Percentiles rank a stretch among this genome's conserved stretches.
Conservation (phyloP, 2,888 invertebrate genomes). For the Spatulosminthurus flaviceps region DNA sequence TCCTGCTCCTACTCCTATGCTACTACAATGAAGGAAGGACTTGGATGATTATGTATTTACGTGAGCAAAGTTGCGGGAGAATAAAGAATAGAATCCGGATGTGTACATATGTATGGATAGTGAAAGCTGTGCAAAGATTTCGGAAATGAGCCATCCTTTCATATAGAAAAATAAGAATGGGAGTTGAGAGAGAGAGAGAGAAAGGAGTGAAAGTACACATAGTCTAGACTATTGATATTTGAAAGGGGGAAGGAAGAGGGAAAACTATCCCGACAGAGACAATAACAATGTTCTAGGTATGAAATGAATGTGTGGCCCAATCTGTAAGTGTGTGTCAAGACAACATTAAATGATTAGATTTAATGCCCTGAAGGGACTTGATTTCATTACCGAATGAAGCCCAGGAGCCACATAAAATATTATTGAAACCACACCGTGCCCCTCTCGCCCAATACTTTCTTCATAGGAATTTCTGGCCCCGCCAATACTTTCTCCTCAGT, state of each 20-base stretch:
- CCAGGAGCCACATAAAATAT: slow-evolving; percentile 53
- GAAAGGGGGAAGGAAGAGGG: slow-evolving; percentile 19
- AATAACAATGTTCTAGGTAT: slow-evolving; percentile 14
- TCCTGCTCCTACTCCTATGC: too few relatives aligned
- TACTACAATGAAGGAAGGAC: too few relatives aligned
- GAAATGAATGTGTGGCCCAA: slow-evolving; percentile 39
- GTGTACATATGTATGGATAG: too few relatives aligned
- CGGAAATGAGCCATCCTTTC: too few relatives aligned
- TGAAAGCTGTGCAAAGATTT: too few relatives aligned
- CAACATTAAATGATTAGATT: slow-evolving; percentile 53
- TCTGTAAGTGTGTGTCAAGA: slow-evolving; percentile 50
- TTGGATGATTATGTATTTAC: too few relatives aligned
- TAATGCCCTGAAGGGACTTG: slow-evolving; percentile 50
- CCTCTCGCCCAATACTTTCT: slow-evolving; percentile 14
- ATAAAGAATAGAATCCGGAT: too few relatives aligned
- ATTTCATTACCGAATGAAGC: slow-evolving; percentile 52
- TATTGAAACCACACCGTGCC: slow-evolving; percentile 50
- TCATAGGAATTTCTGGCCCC: too few relatives aligned
- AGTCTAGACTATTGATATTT: slow-evolving; percentile 22
- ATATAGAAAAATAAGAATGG: too few relatives aligned
- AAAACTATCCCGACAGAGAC: not conserved
- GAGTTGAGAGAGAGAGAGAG: too few relatives aligned
- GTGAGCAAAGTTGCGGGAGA: too few relatives aligned
- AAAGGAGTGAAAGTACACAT: too few relatives aligned
- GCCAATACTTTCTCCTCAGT: slow-evolving; percentile 15